phyloP scores from a whole-genome alignment of 2,113 vertebrate species.

The Corythoichthys haematopterus region DNA sequence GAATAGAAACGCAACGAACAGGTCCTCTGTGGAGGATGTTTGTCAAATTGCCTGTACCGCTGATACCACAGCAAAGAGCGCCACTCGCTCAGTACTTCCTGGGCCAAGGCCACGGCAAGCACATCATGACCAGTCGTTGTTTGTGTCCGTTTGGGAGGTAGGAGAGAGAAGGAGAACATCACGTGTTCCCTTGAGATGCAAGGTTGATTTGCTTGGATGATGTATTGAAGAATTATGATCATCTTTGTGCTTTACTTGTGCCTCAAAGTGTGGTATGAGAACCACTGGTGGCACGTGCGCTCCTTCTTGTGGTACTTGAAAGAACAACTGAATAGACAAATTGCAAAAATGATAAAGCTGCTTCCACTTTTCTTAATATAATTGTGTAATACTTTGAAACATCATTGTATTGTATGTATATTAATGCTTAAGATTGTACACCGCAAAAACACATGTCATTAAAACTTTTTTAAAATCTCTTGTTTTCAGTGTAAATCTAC shows the following conservation, averaged over 20 bases:
- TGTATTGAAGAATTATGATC: slow-evolving; percentile 53
- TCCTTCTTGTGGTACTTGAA: too few relatives aligned
- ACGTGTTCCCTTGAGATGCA: slow-evolving; percentile 41
- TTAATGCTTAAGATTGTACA: too few relatives aligned
- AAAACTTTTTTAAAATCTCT: too few relatives aligned
- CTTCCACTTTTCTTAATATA: too few relatives aligned
- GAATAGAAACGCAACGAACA: slow-evolving; percentile 58
- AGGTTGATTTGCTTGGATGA: slow-evolving; percentile 62
- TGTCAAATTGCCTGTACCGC: slow-evolving; percentile 60
- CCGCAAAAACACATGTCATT: too few relatives aligned
- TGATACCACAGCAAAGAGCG: slow-evolving; percentile 63
- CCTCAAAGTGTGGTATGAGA: too few relatives aligned
- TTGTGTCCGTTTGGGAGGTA: background rate
- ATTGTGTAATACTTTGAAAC: too few relatives aligned
- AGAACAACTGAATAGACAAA: too few relatives aligned
- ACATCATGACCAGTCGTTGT: slow-evolving; percentile 48
- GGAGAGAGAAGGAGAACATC: slow-evolving; percentile 7
- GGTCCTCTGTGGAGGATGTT: slow-evolving; percentile 60
- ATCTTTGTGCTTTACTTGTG: slow-evolving; percentile 42
- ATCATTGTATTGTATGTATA: too few relatives aligned
- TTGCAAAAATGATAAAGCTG: too few relatives aligned
- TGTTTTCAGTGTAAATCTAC: too few relatives aligned
- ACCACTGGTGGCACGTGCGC: too few relatives aligned
- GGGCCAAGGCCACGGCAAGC: slow-evolving; percentile 59
- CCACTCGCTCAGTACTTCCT: slow-evolving; percentile 31